Percentiles rank a stretch among this genome's conserved stretches.
Conservation (phyloP, 2,888 invertebrate genomes). For the Epinotia ramella region DNA sequence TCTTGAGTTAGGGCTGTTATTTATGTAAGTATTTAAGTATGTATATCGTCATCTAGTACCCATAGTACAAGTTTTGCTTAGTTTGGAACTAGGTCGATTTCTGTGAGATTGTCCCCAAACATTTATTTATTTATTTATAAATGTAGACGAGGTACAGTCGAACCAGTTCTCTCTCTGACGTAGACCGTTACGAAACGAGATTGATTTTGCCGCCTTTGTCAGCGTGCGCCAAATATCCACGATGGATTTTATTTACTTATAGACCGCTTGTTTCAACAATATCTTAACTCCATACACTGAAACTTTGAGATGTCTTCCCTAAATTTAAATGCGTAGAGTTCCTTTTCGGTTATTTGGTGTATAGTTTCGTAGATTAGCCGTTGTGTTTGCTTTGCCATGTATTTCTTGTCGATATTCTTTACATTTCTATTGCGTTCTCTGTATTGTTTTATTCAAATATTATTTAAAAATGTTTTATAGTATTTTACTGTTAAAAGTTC, state of each 20-base stretch:
- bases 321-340: neutral
- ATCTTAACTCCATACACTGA: neutral
- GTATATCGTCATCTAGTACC: too few relatives aligned
- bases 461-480: neutral
- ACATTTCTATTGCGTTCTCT: conserved; percentile 11
- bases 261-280: neutral
- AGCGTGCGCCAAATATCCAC: too few relatives aligned
- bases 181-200: conserved; percentile 26
- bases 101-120: too few relatives aligned
- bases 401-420: conserved; percentile 12
- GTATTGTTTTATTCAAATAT: conserved; percentile 12
- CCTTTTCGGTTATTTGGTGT: neutral
- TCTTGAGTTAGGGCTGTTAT: too few relatives aligned
- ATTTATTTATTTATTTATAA: too few relatives aligned
- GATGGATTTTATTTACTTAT: too few relatives aligned
- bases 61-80: too few relatives aligned
- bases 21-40: too few relatives aligned
- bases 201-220: conserved; percentile 34
- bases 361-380: neutral
- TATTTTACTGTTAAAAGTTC: neutral
- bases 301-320: neutral
- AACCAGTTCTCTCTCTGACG: conserved; percentile 12
- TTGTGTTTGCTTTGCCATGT: neutral
- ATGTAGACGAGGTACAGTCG: neutral
- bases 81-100: too few relatives aligned